A percentile compares a stretch with the other conserved stretches of the same genome.
phyloP scores from a whole-genome alignment of 2,888 invertebrate species.

The Tenthredo notha region DNA sequence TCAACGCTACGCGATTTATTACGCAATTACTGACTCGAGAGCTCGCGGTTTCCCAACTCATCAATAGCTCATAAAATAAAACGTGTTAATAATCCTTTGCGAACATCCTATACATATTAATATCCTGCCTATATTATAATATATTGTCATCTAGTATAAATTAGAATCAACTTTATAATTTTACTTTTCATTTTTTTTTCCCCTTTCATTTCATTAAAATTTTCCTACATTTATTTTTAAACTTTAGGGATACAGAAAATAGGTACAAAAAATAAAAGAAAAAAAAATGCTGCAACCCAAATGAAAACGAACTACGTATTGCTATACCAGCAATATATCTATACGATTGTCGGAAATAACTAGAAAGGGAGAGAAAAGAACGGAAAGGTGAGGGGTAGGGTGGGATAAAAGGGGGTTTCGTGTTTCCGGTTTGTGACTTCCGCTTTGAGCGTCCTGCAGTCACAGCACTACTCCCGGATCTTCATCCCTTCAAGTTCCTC shows the following conservation, averaged over 20 bases:
- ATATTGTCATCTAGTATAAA: neutral
- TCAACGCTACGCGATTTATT: neutral
- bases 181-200: too few relatives aligned
- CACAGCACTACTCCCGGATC: neutral
- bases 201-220: neutral
- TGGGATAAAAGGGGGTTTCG: conserved; percentile 59
- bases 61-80: conserved; percentile 3
- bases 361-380: conserved; percentile 21
- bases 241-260: neutral
- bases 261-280: neutral
- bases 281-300: neutral
- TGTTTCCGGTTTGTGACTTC: conserved; percentile 62
- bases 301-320: neutral
- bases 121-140: neutral
- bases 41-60: neutral
- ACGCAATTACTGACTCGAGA: neutral
- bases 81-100: neutral
- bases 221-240: neutral
- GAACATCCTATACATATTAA: conserved; percentile 3
- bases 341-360: conserved; percentile 7
- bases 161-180: neutral
- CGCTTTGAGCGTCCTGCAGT: conserved; percentile 61
- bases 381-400: neutral
- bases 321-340: neutral
- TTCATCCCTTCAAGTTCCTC: neutral